Evolutionary conservation across 1,140 invertebrate genomes (phyloP), one percentile per base, ranked within the genome.

Genomic region (Drosophila lini): DNA sequence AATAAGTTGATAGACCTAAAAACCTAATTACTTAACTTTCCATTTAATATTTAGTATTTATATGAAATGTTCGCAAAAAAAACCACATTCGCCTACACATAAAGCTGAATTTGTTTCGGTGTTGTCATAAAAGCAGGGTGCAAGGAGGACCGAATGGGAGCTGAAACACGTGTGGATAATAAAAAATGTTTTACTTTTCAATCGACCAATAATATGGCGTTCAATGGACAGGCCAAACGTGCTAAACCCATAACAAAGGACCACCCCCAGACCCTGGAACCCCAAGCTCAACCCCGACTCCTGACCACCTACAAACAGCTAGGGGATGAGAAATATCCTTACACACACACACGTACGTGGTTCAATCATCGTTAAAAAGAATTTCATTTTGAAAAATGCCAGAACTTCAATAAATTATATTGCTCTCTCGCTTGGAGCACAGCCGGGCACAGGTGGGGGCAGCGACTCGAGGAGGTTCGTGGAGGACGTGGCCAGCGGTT

Each of bases 161-260:
- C 71, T 65, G 75, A 67, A 64, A 88, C 83, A 86, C 83, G 83
- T 86, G 83, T 73, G 76, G 83, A 86, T 86, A 88, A 86, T 86
- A 86, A 86, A 86, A 86, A 86, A 86, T 86, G 84, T 88, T 89
- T 89, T 89, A 89, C 84, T 88, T 88, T 88, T 88, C 84, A 88
- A 88, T 88, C 84, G 84, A 88, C 84, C 84, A 88, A 88, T 89
- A 88, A 88, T 88, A 88, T 89, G 81, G 74, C 80, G 81, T 84
- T 89, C 85, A 75, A 89, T 89, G 77, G 80, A 88, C 80, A 78
- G 74, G 74, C 80, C 77, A 89, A 80, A 89, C 80, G 69, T 89
- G 84, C 80, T 65, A 74, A 75, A 59, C 69, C 69, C 77, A 80
- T 65, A 84, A 84, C 77, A 84, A 84, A 63, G 65, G 32, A 56